Evolutionary conservation across 1,140 invertebrate genomes (phyloP), one percentile per base, ranked within the genome.

Genomic region (Caenorhabditis latens): DNA sequence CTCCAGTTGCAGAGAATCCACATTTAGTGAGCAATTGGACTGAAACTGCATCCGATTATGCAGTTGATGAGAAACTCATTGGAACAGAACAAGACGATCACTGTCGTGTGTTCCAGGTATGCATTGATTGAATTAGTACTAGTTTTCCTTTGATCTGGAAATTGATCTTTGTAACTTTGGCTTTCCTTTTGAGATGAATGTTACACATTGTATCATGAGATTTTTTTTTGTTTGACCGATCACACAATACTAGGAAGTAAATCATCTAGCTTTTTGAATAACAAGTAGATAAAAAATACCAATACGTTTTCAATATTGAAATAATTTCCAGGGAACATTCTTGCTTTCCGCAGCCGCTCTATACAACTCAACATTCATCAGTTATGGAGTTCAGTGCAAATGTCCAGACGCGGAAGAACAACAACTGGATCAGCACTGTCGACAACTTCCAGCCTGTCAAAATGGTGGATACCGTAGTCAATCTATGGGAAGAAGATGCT

Each of bases 381-480:
- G 90, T 50, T 83, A 83, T 21, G 87, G 87, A 4, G 89, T 90
- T 11, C 43, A 88, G 32, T 90, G 90, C 71, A 90, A 86, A 85
- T 90, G 90, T 61, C 90, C 90, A 91, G 43, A 65, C 16, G 43
- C 24, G 0, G 86, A 53, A 71, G 53, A 87, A 84, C 79, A 87
- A 46, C 86, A 87, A 11, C 67, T 65, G 57, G 91, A 92, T 79
- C 50, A 84, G n/a, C 84, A 91, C 83, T 92, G 91, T 75, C 85
- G 91, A 40, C 71, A 88, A 75, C 84, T 92, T n/a, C 91, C 92
- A 7, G 58, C 82, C 14, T 92, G 91, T 82, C 83, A 88, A 61
- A 92, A 92, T 83, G 88, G 90, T 67, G 92, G 91, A 21, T 88
- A 90, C 48, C 86, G 91, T 50, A 87, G 90, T 48, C 84, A 88